Evolutionary conservation across 2,888 invertebrate genomes (phyloP), one percentile per base, ranked within the genome.

Genomic region (Agrenia bidenticulata): DNA sequence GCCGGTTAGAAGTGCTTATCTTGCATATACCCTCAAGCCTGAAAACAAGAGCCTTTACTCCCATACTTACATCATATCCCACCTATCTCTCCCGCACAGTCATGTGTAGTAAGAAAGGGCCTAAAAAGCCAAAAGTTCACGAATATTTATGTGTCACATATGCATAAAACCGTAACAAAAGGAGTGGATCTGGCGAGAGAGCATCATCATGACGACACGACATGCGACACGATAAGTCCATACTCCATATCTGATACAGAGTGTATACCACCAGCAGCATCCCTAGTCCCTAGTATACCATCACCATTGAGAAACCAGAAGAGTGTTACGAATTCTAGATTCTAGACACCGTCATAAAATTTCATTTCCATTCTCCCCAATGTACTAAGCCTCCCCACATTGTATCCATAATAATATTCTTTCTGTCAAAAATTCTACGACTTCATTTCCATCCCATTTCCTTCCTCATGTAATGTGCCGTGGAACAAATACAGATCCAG

Each of bases 371-470:
- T 72, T 69, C 63, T 66, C 50, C 24, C 7, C 21, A 2, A 23
- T 59, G 41, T 41, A 50, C 53, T 19, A 50, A 27, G 58, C 58
- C 50, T 42, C 67, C 59, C 55, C 63, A 63, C 51, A 63, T 63
- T 67, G 49, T 39, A 37, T 62, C 62, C 64, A 61, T 62, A 37
- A 63, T 67, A 70, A 62, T 56, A 60, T 66, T 66, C 64, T 64
- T 55, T 67, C 67, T 66, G 63, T 65, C 64, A 65, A 65, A 65
- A 61, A 61, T 65, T 64, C 64, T 67, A 70, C 67, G 70, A 66
- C 70, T 71, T 68, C 68, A 71, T 71, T 71, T 71, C 66, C 71
- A 71, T 71, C 68, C 68, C 68, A 70, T 70, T 70, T 68, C 70
- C 67, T 64, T 58, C 53, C 63, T 63, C 49, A 23, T 19, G 17